Base-by-base conservation (phyloP, 2,888 invertebrate species). In the Chaetogeoica ovagalla region DNA sequence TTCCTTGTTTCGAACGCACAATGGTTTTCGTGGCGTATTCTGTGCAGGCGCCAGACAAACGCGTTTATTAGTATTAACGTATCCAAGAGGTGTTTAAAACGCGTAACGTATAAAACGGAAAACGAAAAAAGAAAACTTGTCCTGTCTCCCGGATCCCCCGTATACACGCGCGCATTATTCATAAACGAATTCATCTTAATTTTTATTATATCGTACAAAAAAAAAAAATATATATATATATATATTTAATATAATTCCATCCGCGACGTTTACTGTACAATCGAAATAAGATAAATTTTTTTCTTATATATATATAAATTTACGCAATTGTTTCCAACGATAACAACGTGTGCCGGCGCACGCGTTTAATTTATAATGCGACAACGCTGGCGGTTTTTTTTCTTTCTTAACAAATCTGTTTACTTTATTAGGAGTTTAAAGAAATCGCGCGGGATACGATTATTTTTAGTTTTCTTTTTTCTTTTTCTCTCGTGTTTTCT, bases 111-210 rank as follows among this genome's bases (percentile, higher is more conserved):
- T 4, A 30, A 30, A 30, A 30, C 30, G 4, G 71, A 52, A 43
- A 60, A 43, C 39, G 71, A 66, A 71, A 70, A 70, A 43, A 43
- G 63, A 60, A 17, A 48, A 68, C 59, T 52, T 62, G 60, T 48
- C 62, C 52, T 77, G 60, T 68, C 68, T 39, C 57, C 15, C 37
- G 1, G 15, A 48, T 48, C 57, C 21, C n/a, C n/a, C n/a, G n/a
- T 57, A 7, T 6, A n/a, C 9, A 43, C 43, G 68, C 60, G 52
- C 43, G 3, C 21, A 70, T 52, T 60, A 65, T 59, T 77, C 23
- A 62, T 77, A 77, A 69, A 77, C 62, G 52, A 70, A 43, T 63
- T 79, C 55, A 71, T 63, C 79, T 63, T 57, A n/a, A 79, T 79
- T 79, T 79, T 65, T 71, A 71, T 65, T 71, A 71, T 43, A 57